phyloP scores from a whole-genome alignment of 2,113 vertebrate species.

The Saimiri boliviensis region DNA sequence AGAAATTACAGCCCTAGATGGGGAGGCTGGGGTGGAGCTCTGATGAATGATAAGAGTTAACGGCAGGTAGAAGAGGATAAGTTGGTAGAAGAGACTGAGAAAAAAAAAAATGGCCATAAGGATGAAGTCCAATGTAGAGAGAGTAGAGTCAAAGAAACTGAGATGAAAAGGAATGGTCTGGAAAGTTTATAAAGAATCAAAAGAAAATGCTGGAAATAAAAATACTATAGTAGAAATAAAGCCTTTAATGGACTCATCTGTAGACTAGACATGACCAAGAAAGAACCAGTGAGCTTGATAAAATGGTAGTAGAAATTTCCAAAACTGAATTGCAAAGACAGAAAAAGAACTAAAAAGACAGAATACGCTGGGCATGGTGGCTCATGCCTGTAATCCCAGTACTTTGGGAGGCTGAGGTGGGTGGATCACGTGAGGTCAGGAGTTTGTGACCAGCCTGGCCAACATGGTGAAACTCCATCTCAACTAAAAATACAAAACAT shows the following conservation, averaged over 20 bases:
- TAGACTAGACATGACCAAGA: not conserved
- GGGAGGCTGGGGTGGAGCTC: not conserved
- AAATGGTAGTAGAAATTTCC: not conserved
- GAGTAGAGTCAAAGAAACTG: not conserved
- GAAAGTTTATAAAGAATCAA: not conserved
- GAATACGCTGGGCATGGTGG: too few relatives aligned
- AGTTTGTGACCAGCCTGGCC: too few relatives aligned
- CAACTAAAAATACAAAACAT: too few relatives aligned
- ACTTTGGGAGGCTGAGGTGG: too few relatives aligned
- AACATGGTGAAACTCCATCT: too few relatives aligned
- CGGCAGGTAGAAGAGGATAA: not conserved
- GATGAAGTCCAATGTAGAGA: not conserved
- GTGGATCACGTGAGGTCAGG: too few relatives aligned
- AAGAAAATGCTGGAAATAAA: not conserved
- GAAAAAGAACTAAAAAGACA: not conserved
- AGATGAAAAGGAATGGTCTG: not conserved
- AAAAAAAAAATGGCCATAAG: not conserved
- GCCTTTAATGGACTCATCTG: not conserved
- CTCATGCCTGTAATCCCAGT: too few relatives aligned
- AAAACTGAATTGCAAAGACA: not conserved
- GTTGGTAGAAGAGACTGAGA: not conserved
- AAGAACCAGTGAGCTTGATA: not conserved
- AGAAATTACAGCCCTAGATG: not conserved
- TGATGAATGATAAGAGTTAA: not conserved
- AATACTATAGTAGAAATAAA: not conserved